Base-by-base conservation (phyloP, 23 tunicate genomes). In the Ascidia mentula region DNA sequence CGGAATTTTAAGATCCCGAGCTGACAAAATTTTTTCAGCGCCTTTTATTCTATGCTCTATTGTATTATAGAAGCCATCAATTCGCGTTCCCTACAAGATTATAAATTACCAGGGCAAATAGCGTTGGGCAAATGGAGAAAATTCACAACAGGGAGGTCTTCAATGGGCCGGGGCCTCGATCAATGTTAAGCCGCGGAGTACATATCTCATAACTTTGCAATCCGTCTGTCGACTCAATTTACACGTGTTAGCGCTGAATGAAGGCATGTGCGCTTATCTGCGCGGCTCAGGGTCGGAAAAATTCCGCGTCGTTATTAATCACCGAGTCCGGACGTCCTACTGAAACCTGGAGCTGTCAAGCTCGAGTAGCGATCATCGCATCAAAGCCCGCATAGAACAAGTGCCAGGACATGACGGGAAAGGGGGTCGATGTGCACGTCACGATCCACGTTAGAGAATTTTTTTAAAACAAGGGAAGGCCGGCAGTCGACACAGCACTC, bases 401-500 rank as follows among this genome's bases (percentile, higher is more conserved):
- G 65, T 53, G 65, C 28, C 65, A 9, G 65, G 13, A 28, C 65
- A 3, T n/a, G 65, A 26, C 1, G 13, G 24, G 65, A 26, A 53
- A 53, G 65, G 24, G 28, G 65, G 28, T 26, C 24, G 24, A 53
- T 53, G 65, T 20, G 28, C 65, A 53, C 65, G 65, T 53, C 65
- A 26, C 65, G 65, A 9, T 1, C 22, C 22, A 20, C 65, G 65
- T 53, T 28, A 53, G 65, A 26, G 65, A 28, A 6, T 53, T 53
- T 53, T 53, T 53, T 53, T n/a, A n/a, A 53, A 53, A 53, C 65
- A 53, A 53, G 65, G 65, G 65, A 53, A 20, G 65, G 28, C 65
- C 65, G 65, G 65, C 65, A 53, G 65, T 53, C 65, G 65, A 53
- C 65, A 53, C 65, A 53, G 65, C 65, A 53, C 65, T 53, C 13